Evolutionary conservation across 2,113 vertebrate genomes (phyloP).

Genomic region (Okapia johnstoni): DNA sequence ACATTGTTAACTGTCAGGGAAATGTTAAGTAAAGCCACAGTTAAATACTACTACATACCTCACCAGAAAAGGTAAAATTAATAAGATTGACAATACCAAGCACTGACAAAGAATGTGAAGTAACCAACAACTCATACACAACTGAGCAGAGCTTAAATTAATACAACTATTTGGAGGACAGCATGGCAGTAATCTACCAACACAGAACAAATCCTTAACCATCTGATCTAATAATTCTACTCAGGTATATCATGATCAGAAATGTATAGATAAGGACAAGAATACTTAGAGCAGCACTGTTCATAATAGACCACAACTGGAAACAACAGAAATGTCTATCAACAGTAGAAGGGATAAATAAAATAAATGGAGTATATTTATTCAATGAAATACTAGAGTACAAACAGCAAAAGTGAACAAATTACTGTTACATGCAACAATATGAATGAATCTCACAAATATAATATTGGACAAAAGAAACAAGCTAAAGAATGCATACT

Average conservation of each 20-base stretch:
- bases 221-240: neutral
- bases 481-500: neutral
- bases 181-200: neutral
- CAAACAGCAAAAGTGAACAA: neutral
- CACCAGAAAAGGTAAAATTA: neutral
- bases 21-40: neutral
- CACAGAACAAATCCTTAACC: neutral
- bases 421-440: neutral
- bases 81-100: neutral
- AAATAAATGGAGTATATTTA: neutral
- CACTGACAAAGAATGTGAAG: neutral
- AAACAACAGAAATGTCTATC: neutral
- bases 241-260: neutral
- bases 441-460: neutral
- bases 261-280: neutral
- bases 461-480: neutral
- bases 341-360: neutral
- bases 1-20: neutral
- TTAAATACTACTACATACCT: neutral
- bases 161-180: neutral
- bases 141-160: neutral
- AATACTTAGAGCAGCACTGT: neutral
- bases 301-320: neutral
- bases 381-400: neutral
- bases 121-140: neutral